phyloP scores from a whole-genome alignment of 2,888 invertebrate species.

The Acrobasis consociella region DNA sequence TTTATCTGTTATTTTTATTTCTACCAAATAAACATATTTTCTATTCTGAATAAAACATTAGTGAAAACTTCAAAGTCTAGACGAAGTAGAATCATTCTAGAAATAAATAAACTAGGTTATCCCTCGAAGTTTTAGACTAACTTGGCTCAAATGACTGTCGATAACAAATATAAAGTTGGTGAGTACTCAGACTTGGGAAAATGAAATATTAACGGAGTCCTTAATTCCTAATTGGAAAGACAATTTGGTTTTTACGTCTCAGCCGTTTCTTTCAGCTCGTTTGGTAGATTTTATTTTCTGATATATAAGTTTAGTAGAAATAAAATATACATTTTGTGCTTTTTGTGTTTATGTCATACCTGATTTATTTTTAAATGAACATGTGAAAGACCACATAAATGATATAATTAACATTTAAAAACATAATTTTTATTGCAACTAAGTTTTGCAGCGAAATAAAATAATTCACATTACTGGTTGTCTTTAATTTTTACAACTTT shows the following conservation, averaged over 20 bases:
- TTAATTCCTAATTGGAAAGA: constrained; percentile 20
- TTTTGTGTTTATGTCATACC: too few species aligned
- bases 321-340: too few species aligned
- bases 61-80: background rate
- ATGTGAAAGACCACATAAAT: too few species aligned
- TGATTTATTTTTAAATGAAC: too few species aligned
- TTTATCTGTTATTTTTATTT: too few species aligned
- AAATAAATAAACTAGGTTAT: background rate
- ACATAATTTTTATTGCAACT: too few species aligned
- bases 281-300: background rate
- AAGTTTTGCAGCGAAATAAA: too few species aligned
- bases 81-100: background rate
- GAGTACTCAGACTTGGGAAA: background rate
- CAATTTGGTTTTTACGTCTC: constrained; percentile 12
- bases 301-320: background rate
- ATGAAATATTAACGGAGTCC: constrained; percentile 1
- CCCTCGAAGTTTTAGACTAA: background rate
- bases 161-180: constrained; percentile 3
- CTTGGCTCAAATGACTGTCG: background rate
- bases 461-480: too few species aligned
- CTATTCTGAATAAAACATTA: too few species aligned
- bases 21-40: too few species aligned
- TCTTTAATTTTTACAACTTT: too few species aligned
- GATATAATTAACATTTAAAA: too few species aligned
- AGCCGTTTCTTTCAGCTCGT: background rate